Conservation (phyloP, 1,140 invertebrate genomes). For the Lepidurus arcticus region DNA sequence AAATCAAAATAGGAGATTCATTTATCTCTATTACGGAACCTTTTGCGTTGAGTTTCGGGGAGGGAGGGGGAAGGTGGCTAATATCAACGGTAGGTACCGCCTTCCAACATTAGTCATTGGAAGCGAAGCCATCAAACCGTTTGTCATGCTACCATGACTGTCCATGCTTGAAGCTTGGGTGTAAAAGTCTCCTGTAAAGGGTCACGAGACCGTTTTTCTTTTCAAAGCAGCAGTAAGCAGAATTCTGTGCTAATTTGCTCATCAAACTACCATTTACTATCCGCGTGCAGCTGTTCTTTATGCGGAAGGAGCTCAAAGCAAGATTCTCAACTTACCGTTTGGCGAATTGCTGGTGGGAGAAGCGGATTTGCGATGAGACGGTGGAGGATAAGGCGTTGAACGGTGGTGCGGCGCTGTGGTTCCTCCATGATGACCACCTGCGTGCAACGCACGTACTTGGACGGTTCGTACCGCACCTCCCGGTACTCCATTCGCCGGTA, state of each 20-base stretch:
- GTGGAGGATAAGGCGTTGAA: neutral
- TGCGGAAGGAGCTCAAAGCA: neutral
- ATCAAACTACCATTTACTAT: neutral
- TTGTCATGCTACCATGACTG: too few species aligned
- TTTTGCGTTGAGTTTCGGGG: too few species aligned
- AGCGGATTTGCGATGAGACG: neutral
- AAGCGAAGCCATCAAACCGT: too few species aligned
- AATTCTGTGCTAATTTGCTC: neutral
- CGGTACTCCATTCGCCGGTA: neutral
- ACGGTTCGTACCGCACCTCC: neutral
- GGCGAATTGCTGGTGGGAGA: neutral
- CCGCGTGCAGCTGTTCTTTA: neutral
- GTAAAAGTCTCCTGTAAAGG: too few species aligned
- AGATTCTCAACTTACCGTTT: neutral
- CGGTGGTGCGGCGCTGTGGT: neutral
- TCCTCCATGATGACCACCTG: neutral
- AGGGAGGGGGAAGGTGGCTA: too few species aligned
- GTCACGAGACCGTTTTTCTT: too few species aligned
- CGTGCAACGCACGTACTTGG: neutral
- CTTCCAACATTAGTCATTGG: too few species aligned
- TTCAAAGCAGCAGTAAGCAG: neutral
- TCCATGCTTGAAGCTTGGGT: too few species aligned
- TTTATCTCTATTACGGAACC: neutral
- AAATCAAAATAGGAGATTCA: neutral
- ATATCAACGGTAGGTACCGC: too few species aligned